phyloP scores from a whole-genome alignment of 2,797 vertebrate genomes.

The Nannoperca australis region DNA sequence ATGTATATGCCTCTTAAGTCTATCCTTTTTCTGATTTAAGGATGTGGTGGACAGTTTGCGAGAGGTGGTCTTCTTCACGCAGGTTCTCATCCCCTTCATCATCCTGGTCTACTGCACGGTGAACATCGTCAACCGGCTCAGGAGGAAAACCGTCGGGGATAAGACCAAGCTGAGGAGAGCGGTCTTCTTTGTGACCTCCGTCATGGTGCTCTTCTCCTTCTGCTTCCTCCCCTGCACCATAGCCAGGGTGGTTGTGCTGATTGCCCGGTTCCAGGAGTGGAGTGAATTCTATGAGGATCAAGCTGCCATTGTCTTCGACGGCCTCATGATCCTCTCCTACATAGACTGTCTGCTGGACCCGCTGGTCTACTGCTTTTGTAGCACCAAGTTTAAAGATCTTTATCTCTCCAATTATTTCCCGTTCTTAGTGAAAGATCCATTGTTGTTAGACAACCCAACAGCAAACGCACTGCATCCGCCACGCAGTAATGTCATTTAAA shows the following conservation, averaged over 20 bases:
- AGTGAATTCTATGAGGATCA: fast-evolving
- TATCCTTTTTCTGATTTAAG: constrained; percentile 44
- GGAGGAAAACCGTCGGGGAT: constrained; percentile 67
- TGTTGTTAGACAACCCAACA: constrained; percentile 14
- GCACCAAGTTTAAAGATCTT: constrained; percentile 82
- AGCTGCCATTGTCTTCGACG: constrained; percentile 73
- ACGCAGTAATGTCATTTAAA: constrained; percentile 51
- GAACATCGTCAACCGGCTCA: constrained; percentile 71
- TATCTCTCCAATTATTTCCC: constrained; percentile 80
- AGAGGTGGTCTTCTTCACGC: constrained; percentile 77
- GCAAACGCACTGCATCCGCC: not conserved
- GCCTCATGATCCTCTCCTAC: constrained; percentile 83
- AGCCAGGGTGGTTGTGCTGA: constrained; percentile 68
- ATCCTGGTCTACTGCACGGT: constrained; percentile 80
- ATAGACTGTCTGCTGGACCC: constrained; percentile 85
- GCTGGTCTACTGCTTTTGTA: constrained; percentile 85
- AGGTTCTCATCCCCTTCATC: constrained; percentile 80
- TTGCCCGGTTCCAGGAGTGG: not conserved
- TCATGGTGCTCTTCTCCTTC: constrained; percentile 75
- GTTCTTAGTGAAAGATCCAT: constrained; percentile 41
- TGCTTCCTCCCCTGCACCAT: constrained; percentile 83
- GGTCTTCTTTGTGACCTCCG: constrained; percentile 60
- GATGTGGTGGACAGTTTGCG: constrained; percentile 41
- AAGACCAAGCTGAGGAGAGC: constrained; percentile 76
- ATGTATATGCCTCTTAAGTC: not conserved